Evolutionary conservation across 2,888 invertebrate species (phyloP).

Genomic region (Caradrina clavipalpis): DNA sequence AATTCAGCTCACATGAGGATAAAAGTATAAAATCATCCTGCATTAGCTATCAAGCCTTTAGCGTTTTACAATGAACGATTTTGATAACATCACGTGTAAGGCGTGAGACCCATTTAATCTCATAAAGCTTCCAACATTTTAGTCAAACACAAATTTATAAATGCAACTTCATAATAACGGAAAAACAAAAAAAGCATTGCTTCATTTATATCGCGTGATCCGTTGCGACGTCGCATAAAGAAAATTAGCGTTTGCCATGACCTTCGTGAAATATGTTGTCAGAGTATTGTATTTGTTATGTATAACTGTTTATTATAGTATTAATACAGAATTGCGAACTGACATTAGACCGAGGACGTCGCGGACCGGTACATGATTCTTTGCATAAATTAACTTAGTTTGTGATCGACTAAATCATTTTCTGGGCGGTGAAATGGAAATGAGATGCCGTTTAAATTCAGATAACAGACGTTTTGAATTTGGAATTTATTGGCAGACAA

Average conservation of each 20-base stretch:
- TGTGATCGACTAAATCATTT: constrained; percentile 75
- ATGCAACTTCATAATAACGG: constrained; percentile 57
- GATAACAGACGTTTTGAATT: constrained; percentile 53
- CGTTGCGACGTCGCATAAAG: constrained; percentile 78
- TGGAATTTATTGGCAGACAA: constrained; percentile 51
- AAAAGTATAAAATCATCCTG: not conserved
- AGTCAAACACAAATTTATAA: constrained; percentile 38
- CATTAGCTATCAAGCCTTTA: not conserved
- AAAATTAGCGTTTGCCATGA: constrained; percentile 85
- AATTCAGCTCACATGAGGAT: constrained; percentile 3
- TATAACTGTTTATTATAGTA: constrained; percentile 78
- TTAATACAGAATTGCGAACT: constrained; percentile 75
- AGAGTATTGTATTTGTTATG: constrained; percentile 68
- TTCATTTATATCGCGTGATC: constrained; percentile 79
- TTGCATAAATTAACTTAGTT: constrained; percentile 85
- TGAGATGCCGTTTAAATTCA: constrained; percentile 67
- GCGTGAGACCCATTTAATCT: not conserved
- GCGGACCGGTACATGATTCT: constrained; percentile 85
- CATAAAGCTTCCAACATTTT: not conserved
- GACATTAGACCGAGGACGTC: constrained; percentile 81
- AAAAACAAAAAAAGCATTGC: constrained; percentile 64
- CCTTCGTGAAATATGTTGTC: constrained; percentile 75
- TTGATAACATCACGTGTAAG: not conserved
- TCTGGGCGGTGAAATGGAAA: constrained; percentile 66
- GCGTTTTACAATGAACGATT: not conserved